Evolutionary conservation across 2,888 invertebrate genomes (phyloP), one percentile per base, ranked within the genome.

Genomic region (Andrena trimmerana): DNA sequence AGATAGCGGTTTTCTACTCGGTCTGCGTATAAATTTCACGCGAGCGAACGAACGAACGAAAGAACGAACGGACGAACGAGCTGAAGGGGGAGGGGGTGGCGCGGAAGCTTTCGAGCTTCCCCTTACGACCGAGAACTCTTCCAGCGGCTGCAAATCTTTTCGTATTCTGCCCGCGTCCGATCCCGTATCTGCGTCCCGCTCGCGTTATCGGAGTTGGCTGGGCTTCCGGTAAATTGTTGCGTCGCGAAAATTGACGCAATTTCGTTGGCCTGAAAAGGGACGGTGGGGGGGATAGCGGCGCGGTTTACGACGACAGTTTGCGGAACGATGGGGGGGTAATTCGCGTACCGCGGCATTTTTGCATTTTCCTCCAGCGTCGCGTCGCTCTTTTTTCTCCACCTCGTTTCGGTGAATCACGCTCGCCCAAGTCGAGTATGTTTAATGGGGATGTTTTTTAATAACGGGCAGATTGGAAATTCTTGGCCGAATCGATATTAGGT

Each of bases 1-100:
- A 92, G 92, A 92, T 92, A 92, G 91, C 90, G 90, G 89, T 90
- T 91, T 88, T 90, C 89, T 88, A 89, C 88, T 90, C 85, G 54
- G 83, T 71, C 87, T 89, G 86, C 88, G 91, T 90, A 90, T 91
- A 91, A 91, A 91, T 91, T 91, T 89, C 86, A 68, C 80, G 63
- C 48, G 78, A 71, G 70, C 74, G 62, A 36, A 81, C 69, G 16
- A 71, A 71, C 59, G 42, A 42, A 42, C 42, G 57, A 48, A 50
- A n/a, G 65, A 24, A 57, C 57, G 57, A 31, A 71, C 71, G 13
- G 71, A 71, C 71, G 52, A 48, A 27, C 33, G 65, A 80, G 66
- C 42, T 1, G 52, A 10, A 6, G 16, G 67, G n/a, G 31, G 1
- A 68, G 16, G 6, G n/a, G 7, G 72, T 24, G n/a, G 29, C 20